A percentile compares a stretch with the other conserved stretches of the same genome.
Conservation (phyloP, 2,797 vertebrate species). For the Poeciliopsis paucimaculata region DNA sequence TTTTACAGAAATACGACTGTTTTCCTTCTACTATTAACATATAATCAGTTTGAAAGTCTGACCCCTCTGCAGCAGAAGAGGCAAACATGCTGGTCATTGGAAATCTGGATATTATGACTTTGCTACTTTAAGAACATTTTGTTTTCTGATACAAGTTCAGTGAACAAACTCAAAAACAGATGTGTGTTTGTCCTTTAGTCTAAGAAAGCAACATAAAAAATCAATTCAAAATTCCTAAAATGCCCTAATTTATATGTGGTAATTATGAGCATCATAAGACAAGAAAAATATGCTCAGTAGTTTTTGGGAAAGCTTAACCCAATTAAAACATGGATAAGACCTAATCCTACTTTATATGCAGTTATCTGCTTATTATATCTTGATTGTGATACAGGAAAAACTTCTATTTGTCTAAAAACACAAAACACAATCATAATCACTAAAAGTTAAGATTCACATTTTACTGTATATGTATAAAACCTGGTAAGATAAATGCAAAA, state of each 20-base stretch:
- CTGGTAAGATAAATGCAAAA: conserved; percentile 19
- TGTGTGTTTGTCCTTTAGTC: neutral
- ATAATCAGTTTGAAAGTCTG: neutral
- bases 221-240: neutral
- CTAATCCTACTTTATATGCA: neutral
- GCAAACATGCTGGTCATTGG: neutral
- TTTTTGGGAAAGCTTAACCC: neutral
- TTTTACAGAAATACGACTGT: neutral
- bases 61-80: neutral
- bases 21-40: neutral
- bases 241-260: neutral
- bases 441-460: neutral
- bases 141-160: neutral
- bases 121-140: neutral
- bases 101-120: neutral
- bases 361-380: neutral
- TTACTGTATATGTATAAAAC: neutral
- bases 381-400: neutral
- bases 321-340: neutral
- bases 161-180: neutral
- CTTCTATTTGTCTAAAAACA: neutral
- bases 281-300: neutral
- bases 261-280: neutral
- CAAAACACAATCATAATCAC: neutral
- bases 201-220: neutral